Evolutionary conservation across 2,797 vertebrate species (phyloP).

Genomic region (Aeoliscus strigatus): DNA sequence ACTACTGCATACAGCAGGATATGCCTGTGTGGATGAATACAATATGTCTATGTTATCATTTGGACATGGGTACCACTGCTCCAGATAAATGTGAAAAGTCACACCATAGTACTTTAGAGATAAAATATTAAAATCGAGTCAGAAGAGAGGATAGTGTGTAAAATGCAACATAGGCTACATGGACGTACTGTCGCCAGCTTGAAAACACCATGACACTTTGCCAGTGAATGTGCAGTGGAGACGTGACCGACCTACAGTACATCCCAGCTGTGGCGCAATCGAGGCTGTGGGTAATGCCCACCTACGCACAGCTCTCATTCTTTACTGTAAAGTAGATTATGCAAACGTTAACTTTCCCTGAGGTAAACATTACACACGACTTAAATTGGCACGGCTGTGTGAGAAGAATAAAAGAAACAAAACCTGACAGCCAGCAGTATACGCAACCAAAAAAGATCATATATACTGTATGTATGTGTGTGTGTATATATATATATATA

Average conservation of each 20-base stretch:
- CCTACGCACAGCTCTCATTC: slow-evolving; percentile 18
- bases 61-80: too few species aligned
- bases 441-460: too few species aligned
- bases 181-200: background rate
- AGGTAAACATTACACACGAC: slow-evolving; percentile 18
- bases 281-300: slow-evolving; percentile 1
- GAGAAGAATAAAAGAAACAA: background rate
- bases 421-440: background rate
- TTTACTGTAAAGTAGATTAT: slow-evolving; percentile 8
- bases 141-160: background rate
- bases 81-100: too few species aligned
- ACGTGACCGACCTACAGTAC: background rate
- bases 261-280: slow-evolving; percentile 1
- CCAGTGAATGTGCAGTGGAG: background rate
- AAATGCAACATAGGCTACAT: background rate
- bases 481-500: too few species aligned
- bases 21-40: too few species aligned
- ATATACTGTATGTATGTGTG: too few species aligned
- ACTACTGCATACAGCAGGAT: too few species aligned
- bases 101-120: too few species aligned
- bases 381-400: background rate
- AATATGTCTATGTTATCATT: too few species aligned
- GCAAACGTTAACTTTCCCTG: slow-evolving; percentile 7
- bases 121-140: too few species aligned
- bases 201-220: background rate